phyloP scores from a whole-genome alignment of 2,888 invertebrate species.

The Acanthosepion pharaonis region DNA sequence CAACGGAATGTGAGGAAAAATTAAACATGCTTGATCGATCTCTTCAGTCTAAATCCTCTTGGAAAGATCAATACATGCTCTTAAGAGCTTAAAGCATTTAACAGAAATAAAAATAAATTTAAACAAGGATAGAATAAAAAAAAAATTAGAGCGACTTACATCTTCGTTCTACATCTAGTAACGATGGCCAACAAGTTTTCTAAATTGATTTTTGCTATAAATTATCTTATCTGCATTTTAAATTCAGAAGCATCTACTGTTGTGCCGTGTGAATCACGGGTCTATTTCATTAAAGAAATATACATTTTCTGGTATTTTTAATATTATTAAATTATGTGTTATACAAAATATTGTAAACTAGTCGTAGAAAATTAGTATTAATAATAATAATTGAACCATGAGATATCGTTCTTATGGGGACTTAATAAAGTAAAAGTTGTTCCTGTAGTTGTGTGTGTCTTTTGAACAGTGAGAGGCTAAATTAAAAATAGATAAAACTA shows the following conservation, averaged over 20 bases:
- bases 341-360: no score
- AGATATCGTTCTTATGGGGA: no score
- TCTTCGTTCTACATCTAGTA: neutral
- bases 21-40: neutral
- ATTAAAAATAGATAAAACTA: no score
- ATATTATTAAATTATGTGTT: no score
- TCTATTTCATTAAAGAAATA: neutral
- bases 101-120: neutral
- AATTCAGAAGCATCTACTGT: neutral
- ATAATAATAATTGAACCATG: no score
- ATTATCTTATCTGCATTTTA: neutral
- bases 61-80: neutral
- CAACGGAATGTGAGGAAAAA: neutral
- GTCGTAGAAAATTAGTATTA: no score
- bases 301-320: no score
- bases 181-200: neutral
- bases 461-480: no score
- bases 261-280: neutral
- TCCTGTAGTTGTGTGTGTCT: no score
- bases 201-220: neutral
- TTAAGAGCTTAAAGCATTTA: neutral
- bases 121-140: neutral
- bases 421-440: no score
- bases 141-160: neutral
- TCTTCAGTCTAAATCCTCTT: neutral